phyloP scores from a whole-genome alignment of 2,888 invertebrate species.

The Zele albiditarsus region DNA sequence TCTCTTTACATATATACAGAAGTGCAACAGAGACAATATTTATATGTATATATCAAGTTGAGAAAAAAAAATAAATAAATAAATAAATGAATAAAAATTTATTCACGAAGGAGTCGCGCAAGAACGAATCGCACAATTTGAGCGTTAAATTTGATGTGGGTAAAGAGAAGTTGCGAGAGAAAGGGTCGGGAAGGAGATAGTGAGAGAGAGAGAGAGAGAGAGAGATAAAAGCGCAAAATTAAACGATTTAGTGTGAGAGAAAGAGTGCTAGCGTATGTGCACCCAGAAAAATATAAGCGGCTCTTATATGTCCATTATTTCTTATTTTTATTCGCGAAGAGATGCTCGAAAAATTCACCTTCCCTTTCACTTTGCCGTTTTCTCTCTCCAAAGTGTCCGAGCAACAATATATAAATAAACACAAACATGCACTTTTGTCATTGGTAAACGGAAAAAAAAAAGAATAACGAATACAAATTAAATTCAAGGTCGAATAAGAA shows the following conservation, averaged over 20 bases:
- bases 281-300: slow-evolving; percentile 23
- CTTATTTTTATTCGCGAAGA: slow-evolving; percentile 27
- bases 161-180: no score
- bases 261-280: not conserved
- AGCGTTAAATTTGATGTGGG: no score
- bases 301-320: slow-evolving; percentile 32
- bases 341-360: slow-evolving; percentile 62
- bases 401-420: not conserved
- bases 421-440: not conserved
- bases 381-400: slow-evolving; percentile 35
- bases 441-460: not conserved
- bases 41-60: slow-evolving; percentile 16
- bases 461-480: not conserved
- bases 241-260: slow-evolving; percentile 26
- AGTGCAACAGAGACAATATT: not conserved
- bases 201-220: slow-evolving; percentile 20
- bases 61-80: not conserved
- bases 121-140: no score
- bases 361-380: slow-evolving; percentile 62
- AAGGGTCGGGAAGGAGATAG: not conserved
- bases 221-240: slow-evolving; percentile 35
- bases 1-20: slow-evolving; percentile 23
- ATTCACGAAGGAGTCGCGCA: no score
- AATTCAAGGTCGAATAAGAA: not conserved
- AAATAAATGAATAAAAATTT: no score